A percentile compares a stretch with the other conserved stretches of the same genome.
These are phyloP conservation scores for Dione juno DNA, from an alignment of 2,888 invertebrate species.

Conservation along the genomic window DNA sequence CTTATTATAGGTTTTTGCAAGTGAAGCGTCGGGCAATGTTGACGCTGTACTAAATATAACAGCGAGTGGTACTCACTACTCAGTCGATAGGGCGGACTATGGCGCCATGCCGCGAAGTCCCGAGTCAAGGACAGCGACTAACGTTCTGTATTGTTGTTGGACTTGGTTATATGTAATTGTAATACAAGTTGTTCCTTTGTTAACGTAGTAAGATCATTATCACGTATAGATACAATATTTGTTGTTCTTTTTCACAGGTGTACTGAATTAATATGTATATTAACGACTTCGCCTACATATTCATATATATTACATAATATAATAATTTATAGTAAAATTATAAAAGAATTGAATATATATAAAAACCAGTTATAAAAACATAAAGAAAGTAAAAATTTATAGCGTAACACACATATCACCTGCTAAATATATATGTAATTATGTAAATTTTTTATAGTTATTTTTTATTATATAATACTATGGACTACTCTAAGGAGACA, in stretches of 20 bases:
- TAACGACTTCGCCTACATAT: not conserved
- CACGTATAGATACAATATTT: conserved; percentile 28
- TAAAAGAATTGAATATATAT: too few species aligned
- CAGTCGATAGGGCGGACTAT: conserved; percentile 21
- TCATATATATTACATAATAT: not conserved
- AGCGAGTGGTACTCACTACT: conserved; percentile 40
- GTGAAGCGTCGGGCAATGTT: conserved; percentile 60
- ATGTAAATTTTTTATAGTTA: not conserved
- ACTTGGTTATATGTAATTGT: conserved; percentile 40
- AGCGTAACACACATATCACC: not conserved
- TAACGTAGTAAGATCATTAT: conserved; percentile 38
- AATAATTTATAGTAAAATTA: not conserved
- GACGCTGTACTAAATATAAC: conserved; percentile 58
- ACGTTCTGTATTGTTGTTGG: conserved; percentile 44
- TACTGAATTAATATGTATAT: not conserved
- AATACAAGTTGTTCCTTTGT: conserved; percentile 40
- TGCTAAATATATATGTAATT: not conserved
- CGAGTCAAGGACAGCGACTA: conserved; percentile 65
- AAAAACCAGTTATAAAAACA: too few species aligned
- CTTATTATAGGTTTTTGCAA: conserved; percentile 59
- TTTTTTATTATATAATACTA: not conserved
- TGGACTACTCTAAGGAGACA: too few species aligned
- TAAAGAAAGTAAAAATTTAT: not conserved
- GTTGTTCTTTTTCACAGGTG: conserved; percentile 26
- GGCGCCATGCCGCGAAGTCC: conserved; percentile 55